phyloP scores from a whole-genome alignment of 2,888 invertebrate genomes.

The Uloborus plumipes region DNA sequence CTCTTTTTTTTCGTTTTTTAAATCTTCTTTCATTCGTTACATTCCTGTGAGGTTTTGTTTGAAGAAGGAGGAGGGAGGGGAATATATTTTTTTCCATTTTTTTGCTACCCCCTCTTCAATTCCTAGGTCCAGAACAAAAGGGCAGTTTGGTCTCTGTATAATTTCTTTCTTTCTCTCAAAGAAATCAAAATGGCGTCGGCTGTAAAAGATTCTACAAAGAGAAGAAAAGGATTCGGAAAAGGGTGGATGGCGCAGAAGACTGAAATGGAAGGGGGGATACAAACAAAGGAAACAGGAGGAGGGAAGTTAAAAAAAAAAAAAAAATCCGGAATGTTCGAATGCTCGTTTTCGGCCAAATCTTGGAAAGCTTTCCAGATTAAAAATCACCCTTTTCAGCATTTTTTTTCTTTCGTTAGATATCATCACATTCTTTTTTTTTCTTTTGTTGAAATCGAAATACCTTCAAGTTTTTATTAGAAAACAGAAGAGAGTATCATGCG shows the following conservation, averaged over 20 bases:
- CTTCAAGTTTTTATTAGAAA: no score
- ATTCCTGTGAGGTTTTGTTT: conserved; percentile 52
- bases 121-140: conserved; percentile 55
- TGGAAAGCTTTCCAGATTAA: conserved; percentile 49
- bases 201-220: conserved; percentile 11
- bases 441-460: no score
- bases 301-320: conserved; percentile 18
- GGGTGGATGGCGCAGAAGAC: not conserved
- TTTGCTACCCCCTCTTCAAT: conserved; percentile 7
- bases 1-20: not conserved
- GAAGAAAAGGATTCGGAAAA: not conserved
- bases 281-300: not conserved
- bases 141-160: conserved; percentile 59
- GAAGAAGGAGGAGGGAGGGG: conserved; percentile 20
- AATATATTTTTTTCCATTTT: conserved; percentile 5
- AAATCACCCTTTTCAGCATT: conserved; percentile 54
- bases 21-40: conserved; percentile 40
- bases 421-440: conserved; percentile 9
- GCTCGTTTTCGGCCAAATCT: conserved; percentile 36
- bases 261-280: conserved; percentile 3
- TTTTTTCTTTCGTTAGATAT: conserved; percentile 3
- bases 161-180: conserved; percentile 41
- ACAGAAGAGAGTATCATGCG: no score
- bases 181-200: conserved; percentile 56
- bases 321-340: conserved; percentile 43